Evolutionary conservation across 1,140 invertebrate genomes (phyloP).

Genomic region (Polypedilum pembai): DNA sequence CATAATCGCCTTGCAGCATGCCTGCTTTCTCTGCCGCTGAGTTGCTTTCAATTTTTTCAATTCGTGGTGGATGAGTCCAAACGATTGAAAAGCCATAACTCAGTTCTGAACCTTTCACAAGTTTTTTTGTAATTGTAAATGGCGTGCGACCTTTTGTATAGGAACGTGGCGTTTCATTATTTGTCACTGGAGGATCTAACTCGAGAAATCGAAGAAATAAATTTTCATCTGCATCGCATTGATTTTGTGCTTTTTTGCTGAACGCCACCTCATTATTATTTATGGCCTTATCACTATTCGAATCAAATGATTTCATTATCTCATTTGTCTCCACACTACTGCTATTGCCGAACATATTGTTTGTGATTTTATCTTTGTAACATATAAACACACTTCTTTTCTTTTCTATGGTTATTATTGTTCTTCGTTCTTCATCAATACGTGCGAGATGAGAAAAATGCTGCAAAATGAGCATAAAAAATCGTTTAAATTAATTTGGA

Average conservation of each 20-base stretch:
- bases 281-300: constrained; percentile 12
- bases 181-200: constrained; percentile 57
- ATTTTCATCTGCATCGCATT: constrained; percentile 60
- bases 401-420: neutral
- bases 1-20: constrained; percentile 71
- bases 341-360: neutral
- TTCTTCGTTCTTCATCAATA: neutral
- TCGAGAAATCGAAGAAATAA: constrained; percentile 70
- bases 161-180: constrained; percentile 41
- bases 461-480: too few relatives aligned
- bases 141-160: constrained; percentile 59
- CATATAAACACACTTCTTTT: neutral
- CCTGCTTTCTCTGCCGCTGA: constrained; percentile 73
- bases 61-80: constrained; percentile 81
- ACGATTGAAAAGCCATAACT: constrained; percentile 84
- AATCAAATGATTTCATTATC: constrained; percentile 14
- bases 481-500: too few relatives aligned
- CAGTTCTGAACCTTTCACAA: constrained; percentile 50
- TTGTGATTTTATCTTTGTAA: neutral
- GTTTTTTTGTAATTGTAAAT: constrained; percentile 66
- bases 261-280: constrained; percentile 36
- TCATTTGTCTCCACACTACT: neutral
- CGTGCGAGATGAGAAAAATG: too few relatives aligned
- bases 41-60: constrained; percentile 75
- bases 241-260: constrained; percentile 49